phyloP scores from a whole-genome alignment of 2,113 vertebrate genomes.

The Micronycteris hirsuta region DNA sequence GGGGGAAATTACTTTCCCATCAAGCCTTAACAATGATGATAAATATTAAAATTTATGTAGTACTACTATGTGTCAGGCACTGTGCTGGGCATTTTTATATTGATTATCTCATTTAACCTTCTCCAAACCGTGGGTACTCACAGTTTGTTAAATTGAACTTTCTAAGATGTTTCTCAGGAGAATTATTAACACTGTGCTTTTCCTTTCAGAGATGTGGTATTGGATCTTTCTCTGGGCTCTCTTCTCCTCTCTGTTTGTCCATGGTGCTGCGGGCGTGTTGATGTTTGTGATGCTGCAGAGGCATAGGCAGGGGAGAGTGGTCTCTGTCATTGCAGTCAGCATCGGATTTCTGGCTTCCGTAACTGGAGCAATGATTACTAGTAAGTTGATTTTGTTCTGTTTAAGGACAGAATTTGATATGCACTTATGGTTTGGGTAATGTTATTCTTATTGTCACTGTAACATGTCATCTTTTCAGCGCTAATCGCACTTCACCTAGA shows the following conservation, averaged over 20 bases:
- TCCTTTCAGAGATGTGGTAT: constrained; percentile 98
- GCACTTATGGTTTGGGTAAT: background rate
- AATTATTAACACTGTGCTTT: constrained; percentile 68
- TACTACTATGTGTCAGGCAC: background rate
- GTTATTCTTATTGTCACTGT: background rate
- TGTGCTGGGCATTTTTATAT: background rate
- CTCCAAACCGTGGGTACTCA: background rate
- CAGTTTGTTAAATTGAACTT: background rate
- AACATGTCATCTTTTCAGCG: background rate
- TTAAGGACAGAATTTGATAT: constrained; percentile 8
- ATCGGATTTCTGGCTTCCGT: constrained; percentile 95
- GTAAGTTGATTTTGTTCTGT: constrained; percentile 84
- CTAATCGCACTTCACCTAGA: background rate
- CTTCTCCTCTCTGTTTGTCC: constrained; percentile 97
- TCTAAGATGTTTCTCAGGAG: background rate
- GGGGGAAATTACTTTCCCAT: background rate
- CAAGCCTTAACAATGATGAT: background rate
- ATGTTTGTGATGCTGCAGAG: constrained; percentile 98
- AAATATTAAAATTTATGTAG: background rate
- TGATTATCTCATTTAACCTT: background rate
- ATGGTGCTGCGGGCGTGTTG: constrained; percentile 91
- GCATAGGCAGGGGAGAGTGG: constrained; percentile 93
- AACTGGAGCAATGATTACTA: constrained; percentile 95
- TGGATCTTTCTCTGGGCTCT: constrained; percentile 99
- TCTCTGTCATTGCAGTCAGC: constrained; percentile 94